Base-by-base conservation (phyloP, 2,888 invertebrate genomes). In the Alviniconcha strummeri region DNA sequence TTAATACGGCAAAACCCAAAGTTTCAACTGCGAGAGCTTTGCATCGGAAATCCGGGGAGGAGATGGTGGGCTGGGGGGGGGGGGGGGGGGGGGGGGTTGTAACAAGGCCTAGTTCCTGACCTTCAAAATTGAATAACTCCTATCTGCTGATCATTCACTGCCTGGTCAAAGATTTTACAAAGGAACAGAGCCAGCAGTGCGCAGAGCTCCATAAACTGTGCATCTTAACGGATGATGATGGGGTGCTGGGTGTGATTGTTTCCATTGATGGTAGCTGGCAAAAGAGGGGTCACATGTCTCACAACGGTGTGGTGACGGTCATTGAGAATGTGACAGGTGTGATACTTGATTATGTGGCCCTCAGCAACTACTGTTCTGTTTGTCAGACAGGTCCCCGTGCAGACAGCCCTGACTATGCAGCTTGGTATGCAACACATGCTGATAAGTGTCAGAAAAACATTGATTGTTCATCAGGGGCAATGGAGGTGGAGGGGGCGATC, bases 191-290 rank as follows among this genome's bases (percentile, higher is more conserved):
- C 36, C 36, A 36, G 36, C 36, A 36, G 36, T 36, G 36, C 36
- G 36, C 36, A 36, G 36, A 36, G 1, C 36, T 36, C 36, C 36
- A 36, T 36, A 36, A 36, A 36, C 36, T 36, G 36, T 36, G 3
- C 36, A 36, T 36, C 36, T 36, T 36, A 36, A 36, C 55, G 8
- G 55, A 55, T n/a, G 56, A 55, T 13, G 6, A 77, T 17, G 77
- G 57, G 13, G 52, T 77, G 11, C 13, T 72, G 11, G 72, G 8
- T 52, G 52, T 72, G 19, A 11, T 52, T 36, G 72, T 72, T 19
- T 75, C 75, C 15, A 52, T 75, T 55, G 75, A 75, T 75, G 75
- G 75, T 17, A 55, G 52, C 11, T 75, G 75, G 75, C 75, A 75
- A 4, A 75, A 56, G n/a, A 75, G 75, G 55, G 75, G 75, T 7